Evolutionary conservation across 2,888 invertebrate species (phyloP).

Genomic region (Leptogaster cylindrica): DNA sequence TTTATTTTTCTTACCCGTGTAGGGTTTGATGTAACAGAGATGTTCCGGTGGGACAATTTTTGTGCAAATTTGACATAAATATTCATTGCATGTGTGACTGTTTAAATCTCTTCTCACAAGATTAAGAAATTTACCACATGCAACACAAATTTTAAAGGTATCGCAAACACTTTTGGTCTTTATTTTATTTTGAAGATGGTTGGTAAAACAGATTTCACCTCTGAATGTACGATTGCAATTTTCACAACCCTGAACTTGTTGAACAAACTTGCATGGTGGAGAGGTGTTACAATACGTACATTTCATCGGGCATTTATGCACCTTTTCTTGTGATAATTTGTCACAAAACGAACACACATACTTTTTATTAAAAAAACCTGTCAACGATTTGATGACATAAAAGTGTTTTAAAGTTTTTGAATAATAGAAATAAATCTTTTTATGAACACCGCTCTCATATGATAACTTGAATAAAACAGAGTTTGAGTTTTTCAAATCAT

Average conservation of each 20-base stretch:
- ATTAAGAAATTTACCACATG: neutral
- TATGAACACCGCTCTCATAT: neutral
- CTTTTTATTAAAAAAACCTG: neutral
- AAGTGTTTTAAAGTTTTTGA: neutral
- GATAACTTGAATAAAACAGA: conserved; percentile 21
- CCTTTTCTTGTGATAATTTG: neutral
- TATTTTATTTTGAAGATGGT: conserved; percentile 10
- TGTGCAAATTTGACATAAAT: conserved; percentile 5
- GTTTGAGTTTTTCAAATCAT: conserved; percentile 16
- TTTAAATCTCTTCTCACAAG: neutral
- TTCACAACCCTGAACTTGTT: neutral
- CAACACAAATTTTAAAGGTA: neutral
- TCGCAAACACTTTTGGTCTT: conserved; percentile 11
- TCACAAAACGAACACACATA: neutral
- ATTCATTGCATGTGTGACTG: neutral
- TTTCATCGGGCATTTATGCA: neutral
- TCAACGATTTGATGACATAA: neutral
- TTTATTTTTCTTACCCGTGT: conserved; percentile 5
- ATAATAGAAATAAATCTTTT: conserved; percentile 2
- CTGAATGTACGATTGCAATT: neutral
- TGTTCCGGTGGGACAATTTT: conserved; percentile 3
- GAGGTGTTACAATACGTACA: neutral
- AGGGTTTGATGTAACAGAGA: neutral
- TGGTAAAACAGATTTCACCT: neutral
- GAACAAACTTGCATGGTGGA: conserved; percentile 14